These are phyloP conservation scores for Netelia melanura DNA, from an alignment of 2,888 invertebrate species.

Conservation along the genomic window DNA sequence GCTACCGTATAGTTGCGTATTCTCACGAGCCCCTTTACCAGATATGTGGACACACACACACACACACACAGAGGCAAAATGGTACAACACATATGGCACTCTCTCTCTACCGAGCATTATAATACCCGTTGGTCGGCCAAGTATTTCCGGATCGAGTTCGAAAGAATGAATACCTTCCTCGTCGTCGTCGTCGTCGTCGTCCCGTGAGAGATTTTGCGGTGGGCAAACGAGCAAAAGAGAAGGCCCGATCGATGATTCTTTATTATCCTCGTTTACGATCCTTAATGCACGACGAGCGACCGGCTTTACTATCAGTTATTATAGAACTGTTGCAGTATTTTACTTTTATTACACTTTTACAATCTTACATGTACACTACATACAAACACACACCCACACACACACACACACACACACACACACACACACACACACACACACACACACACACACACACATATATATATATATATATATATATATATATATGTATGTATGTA, in stretches of 20 bases:
- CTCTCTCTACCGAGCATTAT: constrained; percentile 3
- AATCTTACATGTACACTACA: too few relatives aligned
- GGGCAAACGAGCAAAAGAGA: background rate
- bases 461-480: too few relatives aligned
- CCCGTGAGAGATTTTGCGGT: background rate
- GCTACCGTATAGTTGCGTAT: constrained; percentile 25
- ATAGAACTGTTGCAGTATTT: constrained; percentile 8
- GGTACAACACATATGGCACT: background rate
- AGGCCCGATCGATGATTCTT: constrained; percentile 30
- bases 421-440: too few relatives aligned
- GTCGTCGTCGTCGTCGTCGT: background rate
- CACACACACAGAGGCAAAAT: too few relatives aligned
- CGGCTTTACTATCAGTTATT: constrained; percentile 31
- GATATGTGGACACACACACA: background rate
- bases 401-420: too few relatives aligned
- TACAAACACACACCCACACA: too few relatives aligned
- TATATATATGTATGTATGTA: too few relatives aligned
- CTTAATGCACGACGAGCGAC: constrained; percentile 5
- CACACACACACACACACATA: background rate
- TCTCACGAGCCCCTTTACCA: constrained; percentile 59
- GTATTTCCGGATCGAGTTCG: constrained; percentile 47
- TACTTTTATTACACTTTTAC: constrained; percentile 23
- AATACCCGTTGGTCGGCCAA: constrained; percentile 21
- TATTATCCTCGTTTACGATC: background rate
- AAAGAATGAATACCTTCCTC: constrained; percentile 12